Base-by-base conservation (phyloP, 1,140 invertebrate genomes). In the Palaemon carinicauda region DNA sequence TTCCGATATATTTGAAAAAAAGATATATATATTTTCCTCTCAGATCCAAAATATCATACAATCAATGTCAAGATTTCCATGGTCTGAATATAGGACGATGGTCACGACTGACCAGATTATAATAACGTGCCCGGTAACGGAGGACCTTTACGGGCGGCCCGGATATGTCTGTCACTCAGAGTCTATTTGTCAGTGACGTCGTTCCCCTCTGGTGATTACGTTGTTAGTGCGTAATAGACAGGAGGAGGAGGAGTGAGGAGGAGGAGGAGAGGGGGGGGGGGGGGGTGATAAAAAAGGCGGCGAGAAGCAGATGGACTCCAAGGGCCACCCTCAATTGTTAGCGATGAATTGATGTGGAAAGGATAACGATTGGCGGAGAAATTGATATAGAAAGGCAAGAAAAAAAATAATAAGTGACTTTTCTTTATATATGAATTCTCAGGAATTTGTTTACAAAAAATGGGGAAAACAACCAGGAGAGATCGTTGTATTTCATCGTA, bases 91-190 rank as follows among this genome's bases (percentile, higher is more conserved):
- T 41, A 41, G 41, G 41, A 12, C 41, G 5, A 41, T 12, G 41
- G 41, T 41, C 41, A 41, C 41, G 41, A 41, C 1, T 41, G 41
- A 12, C 41, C 41, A 41, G 41, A 41, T 41, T 41, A 41, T 41
- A n/a, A n/a, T n/a, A 41, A 41, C 41, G 41, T 41, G 41, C 41
- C 41, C 73, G 73, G 73, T 50, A 27, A 50, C 33, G 21, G 73
- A n/a, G 51, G 33, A 50, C 33, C 41, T 75, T 75, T 50, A 75
- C 73, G 73, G 73, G 51, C 73, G n/a, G 73, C 19, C 73, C 73
- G 73, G 73, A 75, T 50, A 75, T 50, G 73, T 75, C 73, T 50
- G 33, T 75, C 73, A 75, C 12, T n/a, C 73, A 50, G 24, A 33
- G 41, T 75, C 51, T 75, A 75, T 75, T 50, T 75, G 77, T 79